Evolutionary conservation across 2,888 invertebrate genomes (phyloP).

Genomic region (Xestia xanthographa): DNA sequence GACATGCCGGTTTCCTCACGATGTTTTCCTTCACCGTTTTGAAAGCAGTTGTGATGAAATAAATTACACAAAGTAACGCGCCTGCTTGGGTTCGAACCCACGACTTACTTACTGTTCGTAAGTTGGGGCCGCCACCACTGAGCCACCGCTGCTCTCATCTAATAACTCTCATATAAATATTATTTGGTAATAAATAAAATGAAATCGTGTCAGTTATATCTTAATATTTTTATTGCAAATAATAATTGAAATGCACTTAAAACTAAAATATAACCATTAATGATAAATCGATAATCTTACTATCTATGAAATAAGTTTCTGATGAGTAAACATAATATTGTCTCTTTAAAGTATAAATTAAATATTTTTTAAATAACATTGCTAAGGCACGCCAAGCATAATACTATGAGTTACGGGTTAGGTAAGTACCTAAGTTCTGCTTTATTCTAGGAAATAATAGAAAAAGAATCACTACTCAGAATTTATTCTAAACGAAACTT

Average conservation of each 20-base stretch:
- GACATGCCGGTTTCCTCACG: no score
- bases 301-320: conserved; percentile 31
- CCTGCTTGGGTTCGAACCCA: no score
- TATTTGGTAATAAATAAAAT: conserved; percentile 8
- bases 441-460: background rate
- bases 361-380: conserved; percentile 35
- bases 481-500: background rate
- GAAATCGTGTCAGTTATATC: background rate
- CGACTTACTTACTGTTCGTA: no score
- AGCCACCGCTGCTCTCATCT: no score
- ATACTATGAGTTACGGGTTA: background rate
- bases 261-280: conserved; percentile 18
- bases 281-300: background rate
- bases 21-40: no score
- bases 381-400: conserved; percentile 50
- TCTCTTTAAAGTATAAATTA: conserved; percentile 34
- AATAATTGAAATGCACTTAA: conserved; percentile 38
- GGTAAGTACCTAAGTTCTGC: background rate
- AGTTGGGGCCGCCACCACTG: no score
- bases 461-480: background rate
- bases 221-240: conserved; percentile 50
- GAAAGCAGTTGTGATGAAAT: no score
- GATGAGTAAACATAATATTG: conserved; percentile 31
- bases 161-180: no score
- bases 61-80: no score